These are phyloP conservation scores for Hirudinaria manillensis DNA, from an alignment of 2,888 invertebrate species.

Conservation along the genomic window DNA sequence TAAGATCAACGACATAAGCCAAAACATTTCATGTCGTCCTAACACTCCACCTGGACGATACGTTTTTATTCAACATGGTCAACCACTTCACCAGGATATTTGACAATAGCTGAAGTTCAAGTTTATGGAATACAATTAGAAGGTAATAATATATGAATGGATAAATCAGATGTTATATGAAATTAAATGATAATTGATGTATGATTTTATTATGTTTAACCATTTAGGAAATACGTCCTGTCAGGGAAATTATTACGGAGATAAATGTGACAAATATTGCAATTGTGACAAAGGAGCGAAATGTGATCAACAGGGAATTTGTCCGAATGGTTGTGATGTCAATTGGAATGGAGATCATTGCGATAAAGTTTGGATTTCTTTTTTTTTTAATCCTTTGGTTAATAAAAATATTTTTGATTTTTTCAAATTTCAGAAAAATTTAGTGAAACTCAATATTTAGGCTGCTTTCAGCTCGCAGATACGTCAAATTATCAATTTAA, in stretches of 20 bases:
- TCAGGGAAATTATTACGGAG: not conserved
- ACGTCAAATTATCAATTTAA: too few relatives aligned
- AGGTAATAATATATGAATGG: not conserved
- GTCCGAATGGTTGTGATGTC: not conserved
- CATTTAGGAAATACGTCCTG: not conserved
- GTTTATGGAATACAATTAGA: not conserved
- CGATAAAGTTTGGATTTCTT: not conserved
- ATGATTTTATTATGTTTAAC: too few relatives aligned
- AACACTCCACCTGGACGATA: not conserved
- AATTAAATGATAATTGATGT: too few relatives aligned
- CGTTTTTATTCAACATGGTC: not conserved
- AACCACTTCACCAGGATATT: not conserved
- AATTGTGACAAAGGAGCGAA: not conserved
- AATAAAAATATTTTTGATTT: too few relatives aligned
- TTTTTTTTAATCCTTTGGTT: too few relatives aligned
- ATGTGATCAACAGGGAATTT: not conserved
- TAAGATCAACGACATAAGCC: too few relatives aligned
- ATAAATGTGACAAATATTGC: conserved; percentile 1
- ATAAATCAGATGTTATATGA: too few relatives aligned
- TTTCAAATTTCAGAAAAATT: too few relatives aligned
- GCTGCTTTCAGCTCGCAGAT: too few relatives aligned
- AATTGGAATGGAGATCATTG: not conserved
- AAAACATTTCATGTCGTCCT: not conserved
- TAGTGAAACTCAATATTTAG: too few relatives aligned
- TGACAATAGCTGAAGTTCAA: not conserved